Evolutionary conservation across 2,797 vertebrate species (phyloP).

Genomic region (Chloroceryle amazona): DNA sequence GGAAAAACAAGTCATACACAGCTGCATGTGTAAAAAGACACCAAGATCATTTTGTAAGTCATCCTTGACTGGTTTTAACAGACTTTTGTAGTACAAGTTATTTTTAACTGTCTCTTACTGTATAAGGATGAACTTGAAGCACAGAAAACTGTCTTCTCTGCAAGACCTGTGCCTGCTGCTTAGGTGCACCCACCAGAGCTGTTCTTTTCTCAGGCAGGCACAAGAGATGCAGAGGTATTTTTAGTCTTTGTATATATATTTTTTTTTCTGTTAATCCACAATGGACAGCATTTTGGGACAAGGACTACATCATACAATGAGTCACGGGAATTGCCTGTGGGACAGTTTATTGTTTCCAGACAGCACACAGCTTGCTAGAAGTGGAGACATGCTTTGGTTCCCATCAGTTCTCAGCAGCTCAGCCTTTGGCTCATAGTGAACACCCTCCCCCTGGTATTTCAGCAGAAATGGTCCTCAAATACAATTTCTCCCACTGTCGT

Average conservation of each 20-base stretch:
- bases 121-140: not conserved
- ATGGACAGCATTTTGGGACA: constrained; percentile 11
- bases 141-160: not conserved
- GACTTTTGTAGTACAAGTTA: not conserved
- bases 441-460: not conserved
- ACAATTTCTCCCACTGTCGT: not conserved
- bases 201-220: constrained; percentile 34
- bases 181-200: constrained; percentile 17
- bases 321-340: not conserved
- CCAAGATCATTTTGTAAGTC: not conserved
- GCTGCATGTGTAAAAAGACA: not conserved
- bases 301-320: not conserved
- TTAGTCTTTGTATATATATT: not conserved
- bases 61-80: not conserved
- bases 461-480: not conserved
- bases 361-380: not conserved
- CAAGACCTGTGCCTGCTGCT: constrained; percentile 8
- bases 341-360: not conserved
- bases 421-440: rapidly evolving
- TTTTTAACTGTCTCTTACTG: constrained; percentile 15
- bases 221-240: constrained; percentile 26
- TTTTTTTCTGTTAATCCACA: constrained; percentile 1
- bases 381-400: not conserved
- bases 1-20: not conserved
- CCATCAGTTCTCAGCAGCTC: not conserved